Evolutionary conservation across 2,888 invertebrate species (phyloP), one percentile per base, ranked within the genome.

Genomic region (Pachydiplax longipennis): DNA sequence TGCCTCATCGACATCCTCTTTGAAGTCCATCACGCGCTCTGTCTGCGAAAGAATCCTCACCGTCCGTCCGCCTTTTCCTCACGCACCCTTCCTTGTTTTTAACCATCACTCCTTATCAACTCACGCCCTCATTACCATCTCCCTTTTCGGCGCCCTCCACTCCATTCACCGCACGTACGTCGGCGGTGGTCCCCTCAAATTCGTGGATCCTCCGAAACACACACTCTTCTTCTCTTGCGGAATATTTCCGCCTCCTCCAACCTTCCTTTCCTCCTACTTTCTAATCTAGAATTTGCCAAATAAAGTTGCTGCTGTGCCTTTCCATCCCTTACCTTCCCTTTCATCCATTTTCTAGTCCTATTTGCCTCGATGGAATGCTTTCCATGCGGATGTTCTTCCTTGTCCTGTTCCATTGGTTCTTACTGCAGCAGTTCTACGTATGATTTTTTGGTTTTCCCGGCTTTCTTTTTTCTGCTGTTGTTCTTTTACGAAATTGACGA

Each of bases 81-180:
- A 40, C 81, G 44, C 15, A n/a, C 8, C 31, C 48, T 18, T 35
- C 48, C 35, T 61, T 35, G 31, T 83, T 58, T 61, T 58, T 5
- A 83, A 31, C 53, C 53, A 83, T 83, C 83, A 83, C 35, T 53
- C 81, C 40, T 44, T 44, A 81, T 81, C 81, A 81, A 37, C n/a
- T 81, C 35, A 81, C 40, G 58, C 58, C 61, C 87, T 87, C 87
- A 87, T 87, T 87, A 87, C 87, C 87, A 87, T 87, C 87, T 87
- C 83, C 31, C 44, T 44, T 44, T 44, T 37, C 25, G 31, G 25
- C 82, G 44, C 61, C 61, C 87, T 22, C 35, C 25, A 25, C 35
- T 53, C 22, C 35, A 25, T 87, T 61, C 58, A 87, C 37, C 31
- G 87, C 58, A 61, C 61, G 58, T 61, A 35, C 87, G 87, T 61